phyloP scores from a whole-genome alignment of 1,140 invertebrate species.

The Portunus trituberculatus region DNA sequence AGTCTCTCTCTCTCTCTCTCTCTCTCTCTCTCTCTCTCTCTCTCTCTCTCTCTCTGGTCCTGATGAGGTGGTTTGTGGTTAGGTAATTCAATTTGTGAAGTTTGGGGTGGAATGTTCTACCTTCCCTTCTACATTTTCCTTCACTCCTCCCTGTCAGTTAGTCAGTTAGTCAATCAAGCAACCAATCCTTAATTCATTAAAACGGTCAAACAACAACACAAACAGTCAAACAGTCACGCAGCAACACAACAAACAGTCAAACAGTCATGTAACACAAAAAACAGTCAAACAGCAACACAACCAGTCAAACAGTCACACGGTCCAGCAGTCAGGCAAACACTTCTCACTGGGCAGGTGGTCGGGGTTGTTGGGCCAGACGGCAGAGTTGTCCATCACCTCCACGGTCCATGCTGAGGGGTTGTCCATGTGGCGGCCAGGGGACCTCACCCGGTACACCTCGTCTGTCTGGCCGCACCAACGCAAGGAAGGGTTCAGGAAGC shows the following conservation, averaged over 20 bases:
- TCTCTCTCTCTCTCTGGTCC: background rate
- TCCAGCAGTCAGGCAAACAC: no score
- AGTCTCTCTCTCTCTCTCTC: background rate
- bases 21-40: background rate
- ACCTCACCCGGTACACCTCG: slow-evolving; percentile 77
- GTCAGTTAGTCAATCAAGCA: no score
- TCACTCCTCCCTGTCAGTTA: background rate
- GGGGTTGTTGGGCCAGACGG: slow-evolving; percentile 79
- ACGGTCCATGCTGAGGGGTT: slow-evolving; percentile 78
- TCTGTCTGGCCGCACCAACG: slow-evolving; percentile 33
- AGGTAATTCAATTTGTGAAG: no score
- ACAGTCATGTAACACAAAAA: no score
- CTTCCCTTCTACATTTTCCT: background rate
- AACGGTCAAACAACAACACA: no score
- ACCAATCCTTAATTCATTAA: no score
- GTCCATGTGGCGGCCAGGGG: slow-evolving; percentile 78
- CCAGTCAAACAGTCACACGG: no score
- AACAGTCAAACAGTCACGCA: no score
- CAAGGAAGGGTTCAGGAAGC: background rate
- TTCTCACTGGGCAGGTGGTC: slow-evolving; percentile 78
- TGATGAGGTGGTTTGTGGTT: no score
- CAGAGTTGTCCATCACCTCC: slow-evolving; percentile 77
- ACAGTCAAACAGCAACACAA: no score
- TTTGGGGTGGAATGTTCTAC: background rate
- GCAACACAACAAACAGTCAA: no score